phyloP scores from a whole-genome alignment of 2,113 vertebrate species.

The Cheilinus undulatus region DNA sequence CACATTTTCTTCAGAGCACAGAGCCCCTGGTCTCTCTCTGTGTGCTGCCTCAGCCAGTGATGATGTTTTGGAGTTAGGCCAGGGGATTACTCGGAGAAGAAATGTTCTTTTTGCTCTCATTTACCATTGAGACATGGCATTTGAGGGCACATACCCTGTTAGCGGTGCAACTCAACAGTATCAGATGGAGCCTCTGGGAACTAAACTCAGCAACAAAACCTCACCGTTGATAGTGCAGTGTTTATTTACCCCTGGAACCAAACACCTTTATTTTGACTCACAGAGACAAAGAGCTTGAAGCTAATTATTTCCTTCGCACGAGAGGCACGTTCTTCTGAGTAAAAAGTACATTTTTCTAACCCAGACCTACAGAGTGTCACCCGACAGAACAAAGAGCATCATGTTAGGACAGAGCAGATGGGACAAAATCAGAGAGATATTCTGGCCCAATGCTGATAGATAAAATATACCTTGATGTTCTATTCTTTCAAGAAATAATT shows the following conservation, averaged over 20 bases:
- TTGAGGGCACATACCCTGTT: slow-evolving; percentile 61
- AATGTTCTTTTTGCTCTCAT: slow-evolving; percentile 64
- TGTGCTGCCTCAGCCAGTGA: slow-evolving; percentile 58
- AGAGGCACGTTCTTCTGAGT: neutral
- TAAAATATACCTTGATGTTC: too few relatives aligned
- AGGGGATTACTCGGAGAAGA: slow-evolving; percentile 60
- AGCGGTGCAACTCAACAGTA: slow-evolving; percentile 51
- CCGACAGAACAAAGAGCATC: neutral
- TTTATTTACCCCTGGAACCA: slow-evolving; percentile 53
- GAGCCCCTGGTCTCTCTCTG: slow-evolving; percentile 41
- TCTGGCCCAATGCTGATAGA: too few relatives aligned
- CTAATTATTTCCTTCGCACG: slow-evolving; percentile 22
- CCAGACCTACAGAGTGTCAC: neutral
- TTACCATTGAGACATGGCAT: slow-evolving; percentile 58
- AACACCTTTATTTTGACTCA: slow-evolving; percentile 34
- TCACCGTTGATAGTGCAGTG: slow-evolving; percentile 7
- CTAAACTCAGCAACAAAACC: slow-evolving; percentile 28
- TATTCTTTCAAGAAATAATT: too few relatives aligned
- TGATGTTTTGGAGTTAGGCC: slow-evolving; percentile 70
- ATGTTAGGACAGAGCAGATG: too few relatives aligned
- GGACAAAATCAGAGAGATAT: too few relatives aligned
- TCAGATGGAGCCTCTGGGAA: slow-evolving; percentile 44
- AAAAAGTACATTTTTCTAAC: slow-evolving; percentile 1
- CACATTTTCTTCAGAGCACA: slow-evolving; percentile 65
- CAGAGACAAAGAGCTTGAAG: slow-evolving; percentile 28